Base-by-base conservation (phyloP, 2,113 vertebrate species). In the Pelmatolapia mariae region DNA sequence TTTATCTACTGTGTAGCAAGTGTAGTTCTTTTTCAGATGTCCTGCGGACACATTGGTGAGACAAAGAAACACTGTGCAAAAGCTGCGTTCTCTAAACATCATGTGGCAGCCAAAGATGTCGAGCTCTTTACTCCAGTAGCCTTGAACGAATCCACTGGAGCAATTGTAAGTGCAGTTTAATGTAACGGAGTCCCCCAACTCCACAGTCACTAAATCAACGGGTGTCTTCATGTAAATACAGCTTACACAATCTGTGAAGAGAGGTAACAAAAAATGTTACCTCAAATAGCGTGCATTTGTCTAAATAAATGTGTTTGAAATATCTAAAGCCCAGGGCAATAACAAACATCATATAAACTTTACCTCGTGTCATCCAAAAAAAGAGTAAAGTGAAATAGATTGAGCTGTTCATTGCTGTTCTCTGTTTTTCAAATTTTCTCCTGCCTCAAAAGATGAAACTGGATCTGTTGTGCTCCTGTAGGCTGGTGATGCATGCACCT, bases 141-240 rank as follows among this genome's bases (percentile, higher is more conserved):
- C 95, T 9, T 91, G 95, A 16, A 95, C 73, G 86, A 97, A 97
- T 61, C 90, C 96, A 79, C 12, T 9, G n/a, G 96, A 95, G 86
- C 96, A 97, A 80, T 96, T 94, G 86, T 94, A 97, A 38, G 87
- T 94, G 90, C 97, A 97, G 82, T 89, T 94, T 71, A 97, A 80
- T 6, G 61, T 92, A 13, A 95, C 8, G 10, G 89, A 53, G 10
- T 92, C 73, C 2, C 94, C 93, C 15, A 96, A 53, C 2, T 38
- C 87, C 12, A 90, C 94, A 36, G 68, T 33, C 50, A 93, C 9
- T 4, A 54, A 10, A 4, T 95, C 87, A 33, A 38, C 4, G 2
- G 19, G 76, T 2, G 10, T 22, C 54, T 71, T 79, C 9, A 19
- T 18, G 10, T 83, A 24, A 38, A 43, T 31, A 82, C 87, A 54